A percentile compares a stretch with the other conserved stretches of the same genome.
Conservation (phyloP, 2,888 invertebrate species). For the Hymenopus coronatus region DNA sequence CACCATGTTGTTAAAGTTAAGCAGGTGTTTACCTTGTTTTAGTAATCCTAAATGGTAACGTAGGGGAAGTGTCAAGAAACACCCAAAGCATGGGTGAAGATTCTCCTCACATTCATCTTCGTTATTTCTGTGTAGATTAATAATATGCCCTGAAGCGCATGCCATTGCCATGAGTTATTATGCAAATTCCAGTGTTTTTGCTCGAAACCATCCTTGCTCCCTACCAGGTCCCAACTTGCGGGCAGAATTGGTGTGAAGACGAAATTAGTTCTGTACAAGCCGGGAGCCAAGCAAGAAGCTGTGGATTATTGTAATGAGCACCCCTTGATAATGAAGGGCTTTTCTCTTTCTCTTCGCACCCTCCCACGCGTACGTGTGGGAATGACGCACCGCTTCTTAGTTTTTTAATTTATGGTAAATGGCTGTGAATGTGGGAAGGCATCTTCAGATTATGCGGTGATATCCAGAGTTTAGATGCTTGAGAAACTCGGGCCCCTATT, state of each 20-base stretch:
- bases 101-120: neutral
- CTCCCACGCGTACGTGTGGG: neutral
- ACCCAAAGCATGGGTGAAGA: neutral
- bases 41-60: neutral
- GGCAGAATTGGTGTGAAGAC: neutral
- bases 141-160: neutral
- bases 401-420: slow-evolving; percentile 9
- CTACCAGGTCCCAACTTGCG: neutral
- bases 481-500: neutral
- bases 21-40: neutral
- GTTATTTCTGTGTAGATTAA: neutral
- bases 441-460: neutral
- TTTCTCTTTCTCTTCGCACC: neutral
- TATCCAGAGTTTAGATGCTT: neutral
- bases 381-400: neutral
- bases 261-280: neutral
- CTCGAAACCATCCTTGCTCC: neutral
- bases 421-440: neutral
- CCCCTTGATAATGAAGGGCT: neutral
- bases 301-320: neutral
- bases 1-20: neutral
- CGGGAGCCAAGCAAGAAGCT: slow-evolving; percentile 1
- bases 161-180: neutral
- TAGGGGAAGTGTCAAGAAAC: neutral
- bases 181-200: slow-evolving; percentile 1